These are phyloP conservation scores for Euzophera pinguis DNA, from an alignment of 2,888 invertebrate species.

Conservation along the genomic window DNA sequence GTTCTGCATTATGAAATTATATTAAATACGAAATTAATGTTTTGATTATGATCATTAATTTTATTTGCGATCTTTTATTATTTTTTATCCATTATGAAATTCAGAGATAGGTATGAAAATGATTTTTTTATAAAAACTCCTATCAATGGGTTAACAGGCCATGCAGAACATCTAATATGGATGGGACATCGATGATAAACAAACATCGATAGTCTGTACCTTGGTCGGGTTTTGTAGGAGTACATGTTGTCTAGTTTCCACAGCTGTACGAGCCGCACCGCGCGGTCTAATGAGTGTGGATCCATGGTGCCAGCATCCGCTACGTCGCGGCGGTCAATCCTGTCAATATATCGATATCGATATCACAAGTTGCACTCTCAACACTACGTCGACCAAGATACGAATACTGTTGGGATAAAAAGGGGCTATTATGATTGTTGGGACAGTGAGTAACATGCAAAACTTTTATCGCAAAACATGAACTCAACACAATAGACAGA, in stretches of 20 bases:
- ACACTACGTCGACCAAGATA: conserved; percentile 61
- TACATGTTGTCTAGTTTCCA: conserved; percentile 80
- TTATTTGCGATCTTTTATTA: no score
- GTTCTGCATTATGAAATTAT: no score
- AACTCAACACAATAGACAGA: no score
- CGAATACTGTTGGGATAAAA: conserved; percentile 28
- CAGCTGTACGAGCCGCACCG: conserved; percentile 77
- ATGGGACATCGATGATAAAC: conserved; percentile 40
- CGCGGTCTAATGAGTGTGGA: conserved; percentile 76
- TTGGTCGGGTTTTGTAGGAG: conserved; percentile 80
- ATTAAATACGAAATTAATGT: no score
- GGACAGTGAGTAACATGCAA: no score
- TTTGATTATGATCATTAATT: no score
- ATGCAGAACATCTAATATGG: conserved; percentile 40
- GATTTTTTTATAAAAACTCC: neutral
- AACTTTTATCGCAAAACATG: no score
- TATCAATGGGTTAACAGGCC: conserved; percentile 7
- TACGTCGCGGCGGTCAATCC: conserved; percentile 75
- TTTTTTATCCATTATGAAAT: neutral
- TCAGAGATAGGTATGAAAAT: neutral
- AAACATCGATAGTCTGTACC: conserved; percentile 76
- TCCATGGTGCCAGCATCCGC: conserved; percentile 64
- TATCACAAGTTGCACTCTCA: conserved; percentile 51
- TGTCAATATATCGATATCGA: conserved; percentile 73
- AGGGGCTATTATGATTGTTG: no score